These are phyloP conservation scores for Pteromalus puparum DNA, from an alignment of 1,140 invertebrate genomes.

Conservation along the genomic window DNA sequence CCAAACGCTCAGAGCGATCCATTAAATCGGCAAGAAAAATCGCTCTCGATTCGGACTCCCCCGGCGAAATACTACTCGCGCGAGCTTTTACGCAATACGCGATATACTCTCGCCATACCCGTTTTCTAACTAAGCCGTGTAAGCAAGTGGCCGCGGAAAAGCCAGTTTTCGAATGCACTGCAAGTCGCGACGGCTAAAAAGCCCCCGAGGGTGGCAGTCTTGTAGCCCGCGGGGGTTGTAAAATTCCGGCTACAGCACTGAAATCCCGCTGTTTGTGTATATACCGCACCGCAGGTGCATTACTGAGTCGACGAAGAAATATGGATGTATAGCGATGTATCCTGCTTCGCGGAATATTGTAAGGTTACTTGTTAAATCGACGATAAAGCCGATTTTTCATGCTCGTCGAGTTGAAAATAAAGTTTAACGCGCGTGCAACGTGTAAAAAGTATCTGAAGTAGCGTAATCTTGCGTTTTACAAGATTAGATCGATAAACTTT, in stretches of 20 bases:
- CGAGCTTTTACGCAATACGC: slow-evolving; percentile 39
- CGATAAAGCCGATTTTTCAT: background rate
- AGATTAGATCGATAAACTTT: background rate
- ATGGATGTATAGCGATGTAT: too few relatives aligned
- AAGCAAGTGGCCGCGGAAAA: slow-evolving; percentile 1
- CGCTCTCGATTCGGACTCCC: slow-evolving; percentile 39
- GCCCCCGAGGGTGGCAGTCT: slow-evolving; percentile 14
- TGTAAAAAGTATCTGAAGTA: background rate
- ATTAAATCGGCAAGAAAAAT: slow-evolving; percentile 43
- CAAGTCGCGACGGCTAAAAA: background rate
- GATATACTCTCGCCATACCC: background rate
- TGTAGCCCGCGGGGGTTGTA: slow-evolving; percentile 31
- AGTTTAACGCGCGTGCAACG: background rate
- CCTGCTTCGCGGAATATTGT: too few relatives aligned
- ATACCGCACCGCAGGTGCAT: too few relatives aligned
- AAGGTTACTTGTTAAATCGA: background rate
- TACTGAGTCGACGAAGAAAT: background rate
- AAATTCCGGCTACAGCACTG: background rate
- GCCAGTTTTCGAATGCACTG: background rate
- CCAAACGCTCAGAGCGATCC: slow-evolving; percentile 24
- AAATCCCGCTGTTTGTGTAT: too few relatives aligned
- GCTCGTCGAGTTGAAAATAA: background rate
- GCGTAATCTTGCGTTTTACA: background rate
- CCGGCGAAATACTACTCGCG: slow-evolving; percentile 1
- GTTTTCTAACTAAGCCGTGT: background rate